phyloP scores from a whole-genome alignment of 2,888 invertebrate species.

The Dorcus parallelipipedus region DNA sequence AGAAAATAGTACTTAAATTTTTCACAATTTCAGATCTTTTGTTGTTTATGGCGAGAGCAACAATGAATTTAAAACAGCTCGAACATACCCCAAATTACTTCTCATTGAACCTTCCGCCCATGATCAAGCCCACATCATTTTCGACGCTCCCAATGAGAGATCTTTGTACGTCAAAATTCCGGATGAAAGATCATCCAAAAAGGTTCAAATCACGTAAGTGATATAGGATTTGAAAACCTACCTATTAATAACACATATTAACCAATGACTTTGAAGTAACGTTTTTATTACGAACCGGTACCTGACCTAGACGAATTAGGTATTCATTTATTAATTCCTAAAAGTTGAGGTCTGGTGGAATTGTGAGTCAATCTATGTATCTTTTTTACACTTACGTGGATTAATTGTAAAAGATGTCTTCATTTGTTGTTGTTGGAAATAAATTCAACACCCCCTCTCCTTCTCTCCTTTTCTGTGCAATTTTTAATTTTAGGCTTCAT shows the following conservation, averaged over 20 bases:
- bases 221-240: no score
- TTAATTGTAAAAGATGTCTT: no score
- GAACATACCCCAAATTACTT: conserved; percentile 49
- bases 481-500: conserved; percentile 32
- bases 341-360: no score
- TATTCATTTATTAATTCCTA: no score
- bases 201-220: not conserved
- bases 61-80: conserved; percentile 26
- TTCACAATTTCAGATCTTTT: conserved; percentile 18
- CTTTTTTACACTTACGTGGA: no score
- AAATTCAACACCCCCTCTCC: not conserved
- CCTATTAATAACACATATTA: no score
- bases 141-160: conserved; percentile 51
- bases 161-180: conserved; percentile 48
- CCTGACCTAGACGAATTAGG: no score
- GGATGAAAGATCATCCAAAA: conserved; percentile 12
- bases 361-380: no score
- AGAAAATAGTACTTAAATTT: not conserved
- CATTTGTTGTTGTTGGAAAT: not conserved
- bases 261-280: no score
- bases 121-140: conserved; percentile 44
- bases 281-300: no score
- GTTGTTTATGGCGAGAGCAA: conserved; percentile 21
- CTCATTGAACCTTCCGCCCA: conserved; percentile 46
- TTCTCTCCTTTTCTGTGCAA: not conserved